Evolutionary conservation across 1,140 invertebrate species (phyloP).

Genomic region (Thaumatotibia leucotreta): DNA sequence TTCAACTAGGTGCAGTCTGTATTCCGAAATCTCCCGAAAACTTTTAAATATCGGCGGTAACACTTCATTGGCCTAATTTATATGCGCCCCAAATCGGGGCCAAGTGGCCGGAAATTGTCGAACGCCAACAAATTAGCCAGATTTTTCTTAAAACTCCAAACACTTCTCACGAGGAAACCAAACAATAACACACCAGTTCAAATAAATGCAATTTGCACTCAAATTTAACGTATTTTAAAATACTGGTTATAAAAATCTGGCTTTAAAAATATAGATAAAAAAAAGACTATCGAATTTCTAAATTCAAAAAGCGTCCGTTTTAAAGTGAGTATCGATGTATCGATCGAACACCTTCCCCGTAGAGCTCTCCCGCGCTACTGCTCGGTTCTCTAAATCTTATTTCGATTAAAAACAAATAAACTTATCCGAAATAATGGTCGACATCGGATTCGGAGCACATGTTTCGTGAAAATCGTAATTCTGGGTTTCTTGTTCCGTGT

Average conservation of each 20-base stretch:
- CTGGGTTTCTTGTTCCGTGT: not conserved
- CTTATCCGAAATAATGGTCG: slow-evolving; percentile 2
- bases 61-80: not conserved
- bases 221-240: not conserved
- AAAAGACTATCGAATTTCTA: not conserved
- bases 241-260: not conserved
- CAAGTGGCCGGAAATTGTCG: slow-evolving; percentile 2
- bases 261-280: not conserved
- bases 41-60: not conserved
- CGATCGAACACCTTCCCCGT: not conserved
- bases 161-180: not conserved
- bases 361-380: not conserved
- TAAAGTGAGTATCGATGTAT: not conserved
- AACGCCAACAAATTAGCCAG: slow-evolving; percentile 1
- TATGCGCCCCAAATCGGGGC: not conserved
- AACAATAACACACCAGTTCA: slow-evolving; percentile 4
- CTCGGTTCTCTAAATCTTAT: not conserved
- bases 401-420: slow-evolving; percentile 10
- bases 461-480: not conserved
- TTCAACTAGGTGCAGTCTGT: not conserved
- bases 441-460: not conserved
- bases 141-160: slow-evolving; percentile 3
- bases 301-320: not conserved
- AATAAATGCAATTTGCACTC: not conserved
- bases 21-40: not conserved